Evolutionary conservation across 2,888 invertebrate genomes (phyloP), one percentile per base, ranked within the genome.

Genomic region (Athripsodes cinereus): DNA sequence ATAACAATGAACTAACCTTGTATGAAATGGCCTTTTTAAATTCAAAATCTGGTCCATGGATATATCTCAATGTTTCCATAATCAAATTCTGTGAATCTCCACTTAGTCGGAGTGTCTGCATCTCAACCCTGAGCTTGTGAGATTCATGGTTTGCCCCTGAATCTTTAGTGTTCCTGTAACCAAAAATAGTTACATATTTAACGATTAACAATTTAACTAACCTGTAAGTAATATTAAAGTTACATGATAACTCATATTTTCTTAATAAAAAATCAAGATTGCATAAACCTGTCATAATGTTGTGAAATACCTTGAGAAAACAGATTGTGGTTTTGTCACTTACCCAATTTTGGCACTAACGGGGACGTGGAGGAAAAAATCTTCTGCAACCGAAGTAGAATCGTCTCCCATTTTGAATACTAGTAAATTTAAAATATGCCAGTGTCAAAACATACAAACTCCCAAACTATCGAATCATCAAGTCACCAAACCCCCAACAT

Each of bases 41-140:
- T 67, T 80, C 78, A 66, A 82, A 84, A 60, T 82, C 86, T 60
- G 84, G 77, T n/a, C 91, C 90, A 73, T 89, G 86, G 63, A 91
- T 85, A 64, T 81, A 81, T 62, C 84, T 83, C 53, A 91, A 71
- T 2, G 90, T 89, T 62, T 90, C 87, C 73, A 88, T 80, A 40
- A 90, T 81, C 66, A 84, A 76, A 68, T 86, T 85, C 68, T 90
- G 88, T 1, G 87, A 83, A 65, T 86, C 83, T 22, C 86, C 80
- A 52, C 79, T 81, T 20, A 91, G 72, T 5, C 84, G 79, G 49
- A 91, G 72, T 5, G 86, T 85, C 67, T 90, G 89, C 73, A 91
- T 75, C 73, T 90, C 89, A 61, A 88, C 86, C 71, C 87, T 88
- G 1, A 87, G 79, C 26, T 77, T 78, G 59, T 72, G 75, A 3